phyloP scores from a whole-genome alignment of 2,797 vertebrate genomes.

The Phrynocephalus forsythii region DNA sequence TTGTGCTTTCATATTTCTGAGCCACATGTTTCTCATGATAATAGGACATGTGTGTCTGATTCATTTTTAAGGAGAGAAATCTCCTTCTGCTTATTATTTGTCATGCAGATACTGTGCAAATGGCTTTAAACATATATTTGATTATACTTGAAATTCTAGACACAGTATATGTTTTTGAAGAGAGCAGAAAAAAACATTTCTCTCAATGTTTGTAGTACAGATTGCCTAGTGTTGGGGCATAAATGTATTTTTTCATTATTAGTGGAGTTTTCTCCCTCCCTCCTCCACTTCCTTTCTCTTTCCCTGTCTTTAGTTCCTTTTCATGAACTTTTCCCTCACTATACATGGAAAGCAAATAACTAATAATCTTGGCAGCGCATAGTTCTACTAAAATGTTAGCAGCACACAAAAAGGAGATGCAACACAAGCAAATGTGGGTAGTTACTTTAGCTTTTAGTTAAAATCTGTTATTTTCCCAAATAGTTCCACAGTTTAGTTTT shows the following conservation, averaged over 20 bases:
- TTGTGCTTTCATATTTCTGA: conserved; percentile 69
- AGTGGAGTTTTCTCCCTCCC: neutral
- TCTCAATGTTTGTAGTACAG: neutral
- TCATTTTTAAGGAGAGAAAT: conserved; percentile 40
- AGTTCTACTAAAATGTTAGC: neutral
- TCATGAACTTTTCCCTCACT: neutral
- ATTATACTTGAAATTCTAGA: neutral
- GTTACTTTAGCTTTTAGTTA: neutral
- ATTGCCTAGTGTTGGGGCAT: conserved; percentile 30
- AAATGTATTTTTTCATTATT: conserved; percentile 1
- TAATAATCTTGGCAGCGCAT: neutral
- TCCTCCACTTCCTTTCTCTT: neutral
- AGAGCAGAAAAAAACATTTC: neutral
- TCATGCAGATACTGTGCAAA: conserved; percentile 72
- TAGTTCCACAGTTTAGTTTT: neutral
- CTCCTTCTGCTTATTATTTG: conserved; percentile 64
- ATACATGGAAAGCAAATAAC: neutral
- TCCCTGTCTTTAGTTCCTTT: neutral
- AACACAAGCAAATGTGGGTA: neutral
- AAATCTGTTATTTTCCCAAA: neutral
- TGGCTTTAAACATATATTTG: conserved; percentile 69
- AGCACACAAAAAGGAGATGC: neutral
- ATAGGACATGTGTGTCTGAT: conserved; percentile 34
- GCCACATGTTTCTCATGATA: conserved; percentile 61
- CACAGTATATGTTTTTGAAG: neutral